Conservation (phyloP, 1,140 invertebrate genomes). For the Penaeus vannamei region DNA sequence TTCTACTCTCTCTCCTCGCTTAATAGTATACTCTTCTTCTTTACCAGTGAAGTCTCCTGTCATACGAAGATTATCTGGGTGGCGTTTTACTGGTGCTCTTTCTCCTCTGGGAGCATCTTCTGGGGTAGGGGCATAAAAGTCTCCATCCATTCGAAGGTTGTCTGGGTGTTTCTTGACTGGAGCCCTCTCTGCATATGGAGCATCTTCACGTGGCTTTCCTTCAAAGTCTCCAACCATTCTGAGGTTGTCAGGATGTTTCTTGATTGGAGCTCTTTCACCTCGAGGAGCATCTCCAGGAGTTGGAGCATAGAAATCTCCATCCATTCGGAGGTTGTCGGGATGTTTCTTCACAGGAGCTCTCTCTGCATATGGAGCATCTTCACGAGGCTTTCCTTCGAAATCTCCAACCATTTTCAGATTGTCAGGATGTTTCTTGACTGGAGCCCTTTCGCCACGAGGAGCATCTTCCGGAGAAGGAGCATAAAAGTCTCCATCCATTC, state of each 20-base stretch:
- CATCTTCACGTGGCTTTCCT: slow-evolving; percentile 44
- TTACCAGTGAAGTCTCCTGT: slow-evolving; percentile 67
- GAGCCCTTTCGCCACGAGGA: slow-evolving; percentile 39
- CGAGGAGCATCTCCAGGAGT: slow-evolving; percentile 45
- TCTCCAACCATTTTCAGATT: slow-evolving; percentile 47
- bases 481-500: slow-evolving; percentile 48
- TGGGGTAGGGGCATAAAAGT: slow-evolving; percentile 32
- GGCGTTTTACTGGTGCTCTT: slow-evolving; percentile 70
- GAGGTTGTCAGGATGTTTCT: slow-evolving; percentile 48
- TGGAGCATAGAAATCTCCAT: slow-evolving; percentile 51
- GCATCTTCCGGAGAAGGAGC: slow-evolving; percentile 21
- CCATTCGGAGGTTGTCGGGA: slow-evolving; percentile 51
- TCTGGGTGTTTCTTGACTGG: slow-evolving; percentile 49
- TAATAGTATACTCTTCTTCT: slow-evolving; percentile 43
- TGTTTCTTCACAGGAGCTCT: slow-evolving; percentile 47
- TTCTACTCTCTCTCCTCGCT: slow-evolving; percentile 48
- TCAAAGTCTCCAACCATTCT: slow-evolving; percentile 48
- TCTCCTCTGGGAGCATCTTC: slow-evolving; percentile 36
- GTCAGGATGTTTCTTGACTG: slow-evolving; percentile 49
- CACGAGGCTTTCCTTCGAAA: slow-evolving; percentile 36
- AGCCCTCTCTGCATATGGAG: slow-evolving; percentile 32
- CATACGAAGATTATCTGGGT: slow-evolving; percentile 60
- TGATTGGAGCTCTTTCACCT: slow-evolving; percentile 42
- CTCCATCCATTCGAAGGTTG: slow-evolving; percentile 50
- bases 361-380: slow-evolving; percentile 39